A percentile compares a stretch with the other conserved stretches of the same genome.
phyloP scores from a whole-genome alignment of 1,140 invertebrate species.

The Aphelenchoides fujianensis region DNA sequence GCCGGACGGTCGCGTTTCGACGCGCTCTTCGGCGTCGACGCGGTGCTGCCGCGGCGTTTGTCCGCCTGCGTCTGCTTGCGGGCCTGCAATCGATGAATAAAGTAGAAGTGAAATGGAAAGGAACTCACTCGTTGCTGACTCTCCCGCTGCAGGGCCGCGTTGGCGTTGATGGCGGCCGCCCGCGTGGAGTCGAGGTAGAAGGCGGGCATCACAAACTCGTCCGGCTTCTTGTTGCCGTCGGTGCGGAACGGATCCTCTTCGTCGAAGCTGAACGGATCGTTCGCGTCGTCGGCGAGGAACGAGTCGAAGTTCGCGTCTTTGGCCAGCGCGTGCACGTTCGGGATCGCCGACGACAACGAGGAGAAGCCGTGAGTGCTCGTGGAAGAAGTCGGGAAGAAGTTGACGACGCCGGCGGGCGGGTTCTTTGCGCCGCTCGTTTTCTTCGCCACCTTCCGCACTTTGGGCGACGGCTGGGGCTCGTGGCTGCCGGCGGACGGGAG shows the following conservation, averaged over 20 bases:
- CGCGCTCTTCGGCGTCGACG: background rate
- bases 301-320: background rate
- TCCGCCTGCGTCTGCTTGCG: background rate
- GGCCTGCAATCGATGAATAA: background rate
- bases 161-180: background rate
- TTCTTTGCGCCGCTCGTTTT: no score
- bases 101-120: background rate
- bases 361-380: no score
- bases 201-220: background rate
- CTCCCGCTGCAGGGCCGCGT: background rate
- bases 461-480: no score
- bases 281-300: background rate
- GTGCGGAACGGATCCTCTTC: background rate
- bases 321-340: background rate
- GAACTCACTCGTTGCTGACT: background rate
- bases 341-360: no score
- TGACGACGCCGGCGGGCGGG: no score
- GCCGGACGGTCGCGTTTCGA: constrained; percentile 1
- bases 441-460: no score
- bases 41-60: background rate
- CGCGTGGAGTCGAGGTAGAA: background rate
- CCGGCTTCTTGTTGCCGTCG: background rate
- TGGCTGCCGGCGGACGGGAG: no score
- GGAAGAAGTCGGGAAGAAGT: no score
- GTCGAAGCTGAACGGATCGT: constrained; percentile 5